Base-by-base conservation (phyloP, 2,113 vertebrate genomes). In the Channa argus region DNA sequence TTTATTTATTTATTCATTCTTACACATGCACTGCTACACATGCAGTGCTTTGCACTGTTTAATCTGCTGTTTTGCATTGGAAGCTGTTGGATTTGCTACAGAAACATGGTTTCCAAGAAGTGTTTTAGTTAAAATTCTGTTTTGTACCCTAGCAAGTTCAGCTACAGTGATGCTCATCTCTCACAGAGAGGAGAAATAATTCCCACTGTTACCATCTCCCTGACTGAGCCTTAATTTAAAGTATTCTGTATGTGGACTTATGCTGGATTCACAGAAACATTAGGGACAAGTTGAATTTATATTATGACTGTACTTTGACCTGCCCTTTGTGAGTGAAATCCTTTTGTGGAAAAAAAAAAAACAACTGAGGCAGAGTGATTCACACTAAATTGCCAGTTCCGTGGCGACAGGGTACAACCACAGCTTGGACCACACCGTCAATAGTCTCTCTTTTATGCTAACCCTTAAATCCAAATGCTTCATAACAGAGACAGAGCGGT, bases 281-380 rank as follows among this genome's bases (percentile, higher is more conserved):
- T 44, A 12, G 6, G 5, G 44, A 59, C 55, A 6, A 54, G 51
- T 77, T 71, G 13, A 45, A 38, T 39, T 75, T 46, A 50, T 60
- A 47, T 51, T 64, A 68, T 60, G 71, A 58, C 63, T 83, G 83
- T 74, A 84, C 74, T 79, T 68, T 87, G 78, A 86, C 88, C 84
- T 77, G 44, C 43, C 49, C 54, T 75, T 84, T 74, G 66, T 74
- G 12, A 70, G 38, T 56, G 37, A 74, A 80, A 86, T 74, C 59
- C 74, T 67, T 75, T 54, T 37, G 39, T 39, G 8, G 12, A n/a
- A 3, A 5, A 7, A 47, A 7, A 47, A 63, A 44, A 44, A 61
- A 47, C 77, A 83, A 63, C 59, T 2, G 33, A 65, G 44, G 66
- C 53, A 11, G 46, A 85, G 77, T 82, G 77, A 88, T 80, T 88